A percentile compares a stretch with the other conserved stretches of the same genome.
These are phyloP conservation scores for Lasioglossum malachurum DNA, from an alignment of 2,888 invertebrate genomes.

Conservation along the genomic window DNA sequence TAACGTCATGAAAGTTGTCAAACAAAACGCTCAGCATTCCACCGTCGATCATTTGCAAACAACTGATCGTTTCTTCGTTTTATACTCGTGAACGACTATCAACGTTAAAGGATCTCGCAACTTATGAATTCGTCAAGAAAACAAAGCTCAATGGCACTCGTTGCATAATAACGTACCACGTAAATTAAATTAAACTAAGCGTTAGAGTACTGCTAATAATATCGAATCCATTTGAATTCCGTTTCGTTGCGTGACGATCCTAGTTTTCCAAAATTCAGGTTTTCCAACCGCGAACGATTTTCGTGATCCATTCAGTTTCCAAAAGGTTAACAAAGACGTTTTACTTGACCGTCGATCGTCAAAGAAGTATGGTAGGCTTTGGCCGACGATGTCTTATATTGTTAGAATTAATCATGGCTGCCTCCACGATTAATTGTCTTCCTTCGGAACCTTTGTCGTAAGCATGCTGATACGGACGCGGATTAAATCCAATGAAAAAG, in stretches of 20 bases:
- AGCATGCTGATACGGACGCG: conserved; percentile 26
- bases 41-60: conserved; percentile 28
- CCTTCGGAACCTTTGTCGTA: conserved; percentile 49
- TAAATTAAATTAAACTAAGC: conserved; percentile 25
- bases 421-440: conserved; percentile 67
- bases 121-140: conserved; percentile 21
- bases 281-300: not conserved
- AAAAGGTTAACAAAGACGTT: not conserved
- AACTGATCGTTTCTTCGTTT: conserved; percentile 41
- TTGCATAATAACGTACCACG: conserved; percentile 19
- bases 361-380: not conserved
- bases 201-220: conserved; percentile 20
- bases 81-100: conserved; percentile 23
- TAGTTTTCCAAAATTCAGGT: conserved; percentile 7
- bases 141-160: conserved; percentile 32
- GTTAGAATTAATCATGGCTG: conserved; percentile 50
- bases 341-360: not conserved
- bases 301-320: not conserved
- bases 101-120: conserved; percentile 6
- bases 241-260: conserved; percentile 2
- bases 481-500: conserved; percentile 7
- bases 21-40: conserved; percentile 19
- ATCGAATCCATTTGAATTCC: not conserved
- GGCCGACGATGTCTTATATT: not conserved
- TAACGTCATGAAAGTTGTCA: conserved; percentile 6